Conservation (phyloP, 64 coral and sea anemone species). For the Dendrophyllia cribrosa region DNA sequence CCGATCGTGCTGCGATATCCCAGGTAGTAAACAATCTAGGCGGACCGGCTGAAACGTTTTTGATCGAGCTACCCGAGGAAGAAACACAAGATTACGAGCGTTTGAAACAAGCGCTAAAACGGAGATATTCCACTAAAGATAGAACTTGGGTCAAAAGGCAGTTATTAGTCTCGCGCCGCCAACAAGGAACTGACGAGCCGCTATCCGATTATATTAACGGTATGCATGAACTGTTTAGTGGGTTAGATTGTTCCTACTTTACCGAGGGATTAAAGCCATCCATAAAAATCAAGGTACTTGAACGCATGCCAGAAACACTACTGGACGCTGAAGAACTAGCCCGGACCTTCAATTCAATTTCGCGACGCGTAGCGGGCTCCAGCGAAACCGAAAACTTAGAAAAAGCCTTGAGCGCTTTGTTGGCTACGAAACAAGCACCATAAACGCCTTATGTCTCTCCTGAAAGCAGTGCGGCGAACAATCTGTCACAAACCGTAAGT, state of each 20-base stretch:
- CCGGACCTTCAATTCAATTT: not conserved
- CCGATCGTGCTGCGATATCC: not conserved
- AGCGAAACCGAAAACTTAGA: not conserved
- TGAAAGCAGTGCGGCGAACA: not conserved
- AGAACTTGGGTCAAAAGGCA: not conserved
- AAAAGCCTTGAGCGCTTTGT: not conserved
- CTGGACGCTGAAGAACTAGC: not conserved
- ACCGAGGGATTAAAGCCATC: not conserved
- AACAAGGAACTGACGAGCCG: not conserved
- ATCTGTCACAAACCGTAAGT: too few species aligned
- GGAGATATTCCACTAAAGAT: not conserved
- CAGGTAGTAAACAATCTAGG: not conserved
- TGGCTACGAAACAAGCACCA: not conserved
- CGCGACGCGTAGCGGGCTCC: not conserved
- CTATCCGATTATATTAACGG: not conserved
- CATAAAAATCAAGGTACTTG: not conserved
- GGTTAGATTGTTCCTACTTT: not conserved
- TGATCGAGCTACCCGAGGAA: not conserved
- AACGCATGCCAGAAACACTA: not conserved
- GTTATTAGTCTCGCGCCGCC: not conserved
- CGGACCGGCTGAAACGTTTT: not conserved
- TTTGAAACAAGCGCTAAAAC: not conserved
- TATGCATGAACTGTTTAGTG: not conserved
- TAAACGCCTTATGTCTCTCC: too few species aligned
- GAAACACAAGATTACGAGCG: not conserved